These are phyloP conservation scores for Brachionus angularis DNA, from an alignment of 1,140 invertebrate genomes.

Conservation along the genomic window DNA sequence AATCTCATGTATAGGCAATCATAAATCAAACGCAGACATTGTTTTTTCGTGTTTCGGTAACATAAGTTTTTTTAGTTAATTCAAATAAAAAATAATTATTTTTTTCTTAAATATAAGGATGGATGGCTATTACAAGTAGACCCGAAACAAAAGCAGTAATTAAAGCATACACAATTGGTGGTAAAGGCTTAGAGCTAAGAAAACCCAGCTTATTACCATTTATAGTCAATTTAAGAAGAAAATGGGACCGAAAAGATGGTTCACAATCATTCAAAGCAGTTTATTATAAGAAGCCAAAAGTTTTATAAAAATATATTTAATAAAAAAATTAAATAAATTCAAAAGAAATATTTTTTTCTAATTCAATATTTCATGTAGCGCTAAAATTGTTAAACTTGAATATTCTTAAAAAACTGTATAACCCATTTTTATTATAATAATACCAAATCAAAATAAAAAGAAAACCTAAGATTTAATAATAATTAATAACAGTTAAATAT, in stretches of 20 bases:
- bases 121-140: constrained; percentile 32
- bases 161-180: constrained; percentile 11
- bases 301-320: constrained; percentile 26
- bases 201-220: constrained; percentile 27
- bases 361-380: too few relatives aligned
- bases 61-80: background rate
- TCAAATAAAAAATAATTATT: too few relatives aligned
- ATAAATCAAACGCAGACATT: constrained; percentile 6
- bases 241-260: constrained; percentile 39
- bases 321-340: background rate
- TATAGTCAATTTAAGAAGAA: constrained; percentile 27
- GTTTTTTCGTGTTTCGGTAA: constrained; percentile 42
- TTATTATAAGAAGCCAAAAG: constrained; percentile 33
- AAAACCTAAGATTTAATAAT: too few relatives aligned
- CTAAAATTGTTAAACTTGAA: too few relatives aligned
- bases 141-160: constrained; percentile 28
- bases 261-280: constrained; percentile 35
- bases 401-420: too few relatives aligned
- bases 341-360: too few relatives aligned
- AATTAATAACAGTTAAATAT: too few relatives aligned
- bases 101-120: background rate
- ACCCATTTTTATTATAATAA: too few relatives aligned
- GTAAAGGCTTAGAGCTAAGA: background rate
- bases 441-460: too few relatives aligned
- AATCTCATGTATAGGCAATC: constrained; percentile 19